Evolutionary conservation across 2,888 invertebrate species (phyloP), one percentile per base, ranked within the genome.

Genomic region (Julus scandinavius): DNA sequence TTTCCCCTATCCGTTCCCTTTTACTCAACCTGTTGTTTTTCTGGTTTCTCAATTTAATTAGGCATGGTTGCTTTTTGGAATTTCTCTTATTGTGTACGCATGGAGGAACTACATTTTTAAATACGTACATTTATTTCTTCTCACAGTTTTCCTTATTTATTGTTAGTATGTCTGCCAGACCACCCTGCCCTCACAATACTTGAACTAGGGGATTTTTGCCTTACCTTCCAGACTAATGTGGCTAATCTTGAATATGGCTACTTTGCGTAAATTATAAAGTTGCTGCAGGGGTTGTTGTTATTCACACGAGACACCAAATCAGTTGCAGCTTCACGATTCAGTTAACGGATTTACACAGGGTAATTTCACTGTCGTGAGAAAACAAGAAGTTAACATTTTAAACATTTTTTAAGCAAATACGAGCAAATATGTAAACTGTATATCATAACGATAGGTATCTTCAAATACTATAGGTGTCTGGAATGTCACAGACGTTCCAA

Each of bases 81-180:
- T 72, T 72, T 72, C 29, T 7, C 72, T 72, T 72, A 72, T 72
- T 72, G 72, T 72, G 72, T 29, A 29, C 72, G 72, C 72, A 29
- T 72, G 72, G 29, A 72, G 72, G 72, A 72, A 72, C 72, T 29
- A 29, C 72, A 72, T 29, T 72, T 72, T 72, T 72, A 72, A 72
- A 72, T 72, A 72, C 72, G 72, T 11, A 72, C 72, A 72, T 72
- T 72, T 72, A 72, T 72, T 72, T 72, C 72, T 72, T 72, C 72
- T 72, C 72, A 72, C 72, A 72, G 72, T 72, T 72, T 72, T 72
- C 72, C 72, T 72, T 72, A 72, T 72, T 72, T 72, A 72, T 72
- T 72, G 72, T 20, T 72, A 29, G 29, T 72, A 29, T 72, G 72
- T 20, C 20, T 63, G 63, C 72, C 29, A 72, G 72, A 72, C 72